Conservation (phyloP, 2,113 vertebrate genomes). For the Prinia subflava region DNA sequence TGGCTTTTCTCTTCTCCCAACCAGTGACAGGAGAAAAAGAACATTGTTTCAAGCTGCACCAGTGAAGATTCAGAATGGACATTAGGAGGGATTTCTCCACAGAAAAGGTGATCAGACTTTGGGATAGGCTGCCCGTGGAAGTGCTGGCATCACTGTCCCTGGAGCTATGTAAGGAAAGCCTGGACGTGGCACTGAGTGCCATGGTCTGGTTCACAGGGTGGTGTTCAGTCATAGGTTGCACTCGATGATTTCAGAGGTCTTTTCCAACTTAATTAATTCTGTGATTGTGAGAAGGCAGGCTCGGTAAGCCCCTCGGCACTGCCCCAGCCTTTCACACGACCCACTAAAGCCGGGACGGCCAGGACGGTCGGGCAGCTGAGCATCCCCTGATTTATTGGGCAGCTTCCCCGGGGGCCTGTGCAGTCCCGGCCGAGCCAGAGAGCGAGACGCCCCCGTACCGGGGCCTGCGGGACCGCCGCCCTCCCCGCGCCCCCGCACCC, state of each 20-base stretch:
- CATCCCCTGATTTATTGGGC: not conserved
- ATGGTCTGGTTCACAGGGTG: not conserved
- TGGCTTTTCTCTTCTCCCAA: not conserved
- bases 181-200: not conserved
- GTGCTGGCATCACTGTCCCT: not conserved
- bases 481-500: not conserved
- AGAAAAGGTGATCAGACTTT: no score
- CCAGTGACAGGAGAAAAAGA: not conserved
- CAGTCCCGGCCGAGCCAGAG: no score
- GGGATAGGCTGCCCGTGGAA: not conserved
- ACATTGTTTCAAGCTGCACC: not conserved
- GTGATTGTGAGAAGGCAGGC: not conserved
- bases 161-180: not conserved
- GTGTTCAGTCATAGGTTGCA: not conserved
- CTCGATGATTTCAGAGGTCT: not conserved
- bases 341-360: no score
- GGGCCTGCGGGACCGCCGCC: no score
- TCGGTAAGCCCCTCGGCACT: not conserved
- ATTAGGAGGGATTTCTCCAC: not conserved
- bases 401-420: not conserved
- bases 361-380: not conserved
- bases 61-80: not conserved
- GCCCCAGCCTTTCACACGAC: not conserved
- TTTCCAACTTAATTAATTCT: not conserved
- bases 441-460: no score